Base-by-base conservation (phyloP, 1,140 invertebrate species). In the Portunus trituberculatus region DNA sequence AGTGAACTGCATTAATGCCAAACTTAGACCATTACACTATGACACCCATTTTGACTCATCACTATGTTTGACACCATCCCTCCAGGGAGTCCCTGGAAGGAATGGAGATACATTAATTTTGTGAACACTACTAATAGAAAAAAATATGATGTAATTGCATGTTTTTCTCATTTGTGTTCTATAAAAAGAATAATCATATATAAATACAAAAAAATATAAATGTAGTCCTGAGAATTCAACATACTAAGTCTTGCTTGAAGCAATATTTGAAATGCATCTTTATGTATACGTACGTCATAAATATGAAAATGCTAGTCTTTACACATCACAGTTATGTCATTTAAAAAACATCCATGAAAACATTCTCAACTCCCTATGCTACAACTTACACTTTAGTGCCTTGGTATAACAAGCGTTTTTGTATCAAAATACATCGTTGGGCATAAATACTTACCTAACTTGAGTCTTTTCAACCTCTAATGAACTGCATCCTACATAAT, bases 291-390 rank as follows among this genome's bases (percentile, higher is more conserved):
- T 28, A 91, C 83, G 32, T 45, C 83, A 93, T 93, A 86, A 93
- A 93, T 93, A 93, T 93, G 92, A 83, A 93, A 93, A 93, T 87
- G 92, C 92, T 93, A 93, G 52, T 93, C 29, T 76, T 87, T 93
- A 93, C 92, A 93, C 84, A 93, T 93, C 92, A 93, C 92, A 93
- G 92, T 93, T 86, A 93, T 93, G 87, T 93, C 87, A 88, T 48
- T 93, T 52, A 28, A 93, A 87, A 86, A 93, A 93, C 91, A 92
- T 67, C 29, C 39, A 93, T 88, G 92, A 59, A 87, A 86, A 93
- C 90, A 91, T 91, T 90, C 48, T 67, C 48, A 20, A 6, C 14
- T 59, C 14, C 45, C 67, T 59, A 67, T 76, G 67, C 10, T 76
- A 91, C 52, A 76, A 32, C 67, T 91, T 8, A 76, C 84, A 39